Evolutionary conservation across 2,113 vertebrate genomes (phyloP).

Genomic region (Hyaena hyaena): DNA sequence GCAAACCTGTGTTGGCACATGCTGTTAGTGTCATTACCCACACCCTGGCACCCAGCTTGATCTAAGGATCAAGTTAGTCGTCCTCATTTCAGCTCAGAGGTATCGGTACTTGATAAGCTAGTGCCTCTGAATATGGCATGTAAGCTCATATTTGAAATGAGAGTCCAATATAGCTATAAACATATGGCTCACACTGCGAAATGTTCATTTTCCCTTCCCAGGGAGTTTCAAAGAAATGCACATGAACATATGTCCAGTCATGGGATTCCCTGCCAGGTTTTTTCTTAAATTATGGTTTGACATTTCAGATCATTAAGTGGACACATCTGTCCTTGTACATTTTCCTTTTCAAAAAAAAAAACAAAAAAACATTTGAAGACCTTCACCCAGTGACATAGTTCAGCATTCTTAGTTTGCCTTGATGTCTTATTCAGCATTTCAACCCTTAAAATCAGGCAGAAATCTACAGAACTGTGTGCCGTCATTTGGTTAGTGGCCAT

Average conservation of each 20-base stretch:
- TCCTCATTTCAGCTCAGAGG: neutral
- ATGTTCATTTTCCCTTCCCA: slow-evolving; percentile 54
- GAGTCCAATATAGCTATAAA: slow-evolving; percentile 55
- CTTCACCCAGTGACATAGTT: neutral
- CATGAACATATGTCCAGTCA: slow-evolving; percentile 62
- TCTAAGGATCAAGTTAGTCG: neutral
- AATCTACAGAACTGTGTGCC: neutral
- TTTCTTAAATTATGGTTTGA: slow-evolving; percentile 56
- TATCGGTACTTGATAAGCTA: slow-evolving; percentile 39
- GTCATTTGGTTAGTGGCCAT: neutral
- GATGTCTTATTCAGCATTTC: neutral
- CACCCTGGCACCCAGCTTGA: neutral
- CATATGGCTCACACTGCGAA: slow-evolving; percentile 58
- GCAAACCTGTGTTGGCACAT: neutral
- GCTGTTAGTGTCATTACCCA: neutral
- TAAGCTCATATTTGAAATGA: slow-evolving; percentile 30
- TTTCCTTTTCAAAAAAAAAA: slow-evolving; percentile 45
- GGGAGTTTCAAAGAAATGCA: slow-evolving; percentile 45
- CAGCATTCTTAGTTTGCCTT: neutral
- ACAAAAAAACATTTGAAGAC: neutral
- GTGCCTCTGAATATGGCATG: slow-evolving; percentile 19
- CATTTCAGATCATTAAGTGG: slow-evolving; percentile 69
- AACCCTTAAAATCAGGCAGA: neutral
- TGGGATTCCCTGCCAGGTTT: slow-evolving; percentile 55
- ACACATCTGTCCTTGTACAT: slow-evolving; percentile 57